Percentiles rank a stretch among this genome's conserved stretches.
Evolutionary conservation across 2,113 vertebrate genomes (phyloP).

Genomic region (Salminus brasiliensis): DNA sequence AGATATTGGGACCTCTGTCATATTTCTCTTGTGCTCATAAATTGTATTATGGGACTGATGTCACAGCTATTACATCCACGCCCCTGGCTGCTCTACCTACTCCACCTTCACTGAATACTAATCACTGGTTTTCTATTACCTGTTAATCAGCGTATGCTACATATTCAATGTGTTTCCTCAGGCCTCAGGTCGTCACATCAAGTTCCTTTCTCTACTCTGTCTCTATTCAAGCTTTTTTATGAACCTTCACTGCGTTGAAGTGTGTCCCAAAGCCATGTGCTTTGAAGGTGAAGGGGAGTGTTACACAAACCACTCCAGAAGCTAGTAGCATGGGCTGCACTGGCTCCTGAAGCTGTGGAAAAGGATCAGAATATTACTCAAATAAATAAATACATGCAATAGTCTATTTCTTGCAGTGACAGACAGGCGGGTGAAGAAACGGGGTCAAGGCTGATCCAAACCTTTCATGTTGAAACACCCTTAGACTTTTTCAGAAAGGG

Average conservation of each 20-base stretch:
- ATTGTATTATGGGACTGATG: not conserved
- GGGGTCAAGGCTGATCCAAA: too few species aligned
- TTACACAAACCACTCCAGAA: not conserved
- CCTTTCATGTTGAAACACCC: not conserved
- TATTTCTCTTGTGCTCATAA: not conserved
- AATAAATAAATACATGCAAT: not conserved
- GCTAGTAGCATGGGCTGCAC: not conserved
- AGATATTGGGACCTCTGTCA: too few species aligned
- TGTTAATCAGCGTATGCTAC: not conserved
- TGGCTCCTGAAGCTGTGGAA: not conserved
- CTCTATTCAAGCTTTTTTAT: not conserved
- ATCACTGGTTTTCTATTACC: not conserved
- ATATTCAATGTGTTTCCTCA: not conserved
- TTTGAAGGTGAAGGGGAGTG: not conserved
- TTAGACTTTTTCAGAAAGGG: not conserved
- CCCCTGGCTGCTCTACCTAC: not conserved
- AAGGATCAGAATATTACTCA: not conserved
- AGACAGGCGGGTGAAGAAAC: not conserved
- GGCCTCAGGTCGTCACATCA: not conserved
- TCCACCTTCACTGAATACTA: not conserved
- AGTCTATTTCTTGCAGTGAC: not conserved
- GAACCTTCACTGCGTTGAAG: not conserved
- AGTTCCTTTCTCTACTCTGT: not conserved
- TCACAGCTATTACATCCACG: not conserved
- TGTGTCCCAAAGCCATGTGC: not conserved